Percentiles rank a stretch among this genome's conserved stretches.
phyloP scores from a whole-genome alignment of 2,888 invertebrate genomes.

The Imbricaverruca yamaguchii region DNA sequence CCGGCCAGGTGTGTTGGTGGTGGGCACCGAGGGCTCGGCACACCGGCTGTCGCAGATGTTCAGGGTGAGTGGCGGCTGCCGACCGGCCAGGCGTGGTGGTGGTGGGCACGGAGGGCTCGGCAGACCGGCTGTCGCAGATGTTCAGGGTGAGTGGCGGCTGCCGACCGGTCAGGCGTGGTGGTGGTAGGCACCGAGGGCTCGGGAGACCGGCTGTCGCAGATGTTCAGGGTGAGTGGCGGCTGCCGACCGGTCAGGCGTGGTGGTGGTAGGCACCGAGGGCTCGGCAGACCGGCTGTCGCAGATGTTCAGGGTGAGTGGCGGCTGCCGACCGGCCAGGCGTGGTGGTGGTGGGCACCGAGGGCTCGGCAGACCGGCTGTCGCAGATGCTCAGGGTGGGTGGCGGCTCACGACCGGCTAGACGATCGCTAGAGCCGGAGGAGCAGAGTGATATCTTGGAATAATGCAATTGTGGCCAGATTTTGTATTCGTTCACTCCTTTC shows the following conservation, averaged over 20 bases:
- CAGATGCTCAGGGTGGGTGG: constrained; percentile 62
- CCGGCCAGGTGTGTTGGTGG: too few species aligned
- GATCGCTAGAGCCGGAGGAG: too few species aligned
- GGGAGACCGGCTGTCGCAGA: constrained; percentile 76
- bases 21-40: constrained; percentile 78
- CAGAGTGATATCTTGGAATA: too few species aligned
- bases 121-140: constrained; percentile 77
- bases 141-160: constrained; percentile 53
- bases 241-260: too few species aligned
- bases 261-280: constrained; percentile 77
- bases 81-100: too few species aligned
- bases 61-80: constrained; percentile 52
- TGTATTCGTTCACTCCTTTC: too few species aligned
- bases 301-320: constrained; percentile 58
- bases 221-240: constrained; percentile 60
- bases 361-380: constrained; percentile 77
- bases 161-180: constrained; percentile 63
- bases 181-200: constrained; percentile 79
- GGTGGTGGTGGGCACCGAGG: constrained; percentile 62
- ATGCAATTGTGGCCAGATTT: too few species aligned
- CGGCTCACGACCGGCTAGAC: not conserved
- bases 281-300: constrained; percentile 79
- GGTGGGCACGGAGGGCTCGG: constrained; percentile 77
- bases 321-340: not conserved
- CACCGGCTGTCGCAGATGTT: constrained; percentile 81